These are phyloP conservation scores for Toxostoma redivivum DNA, from an alignment of 2,113 vertebrate genomes.

Conservation along the genomic window DNA sequence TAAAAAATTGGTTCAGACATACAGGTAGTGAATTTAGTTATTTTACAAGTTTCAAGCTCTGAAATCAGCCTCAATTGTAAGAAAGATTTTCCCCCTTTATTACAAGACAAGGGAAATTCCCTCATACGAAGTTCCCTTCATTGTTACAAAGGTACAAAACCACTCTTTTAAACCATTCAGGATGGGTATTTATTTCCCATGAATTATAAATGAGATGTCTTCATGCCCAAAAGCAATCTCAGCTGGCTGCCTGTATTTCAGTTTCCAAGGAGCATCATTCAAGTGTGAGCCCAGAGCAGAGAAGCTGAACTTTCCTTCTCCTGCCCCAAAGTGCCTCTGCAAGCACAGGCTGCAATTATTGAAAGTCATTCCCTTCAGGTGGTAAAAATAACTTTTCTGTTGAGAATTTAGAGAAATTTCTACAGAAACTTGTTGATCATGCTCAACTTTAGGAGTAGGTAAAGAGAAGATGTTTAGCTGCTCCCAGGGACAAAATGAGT, in stretches of 20 bases:
- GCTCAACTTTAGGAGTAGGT: background rate
- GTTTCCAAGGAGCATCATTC: background rate
- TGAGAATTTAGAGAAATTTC: background rate
- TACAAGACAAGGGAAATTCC: background rate
- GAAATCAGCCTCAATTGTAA: background rate
- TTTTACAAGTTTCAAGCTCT: background rate
- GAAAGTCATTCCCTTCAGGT: background rate
- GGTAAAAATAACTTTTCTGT: background rate
- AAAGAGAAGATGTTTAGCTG: background rate
- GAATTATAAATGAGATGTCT: background rate
- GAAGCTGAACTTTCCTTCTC: background rate
- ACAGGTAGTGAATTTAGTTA: background rate
- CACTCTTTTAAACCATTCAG: background rate
- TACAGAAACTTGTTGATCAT: background rate
- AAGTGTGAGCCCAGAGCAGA: background rate
- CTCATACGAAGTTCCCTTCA: background rate
- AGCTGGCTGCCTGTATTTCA: background rate
- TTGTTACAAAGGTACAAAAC: background rate
- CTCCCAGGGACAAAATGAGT: background rate
- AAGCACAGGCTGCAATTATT: background rate
- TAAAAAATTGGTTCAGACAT: background rate
- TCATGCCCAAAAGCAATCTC: background rate
- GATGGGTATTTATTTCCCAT: background rate
- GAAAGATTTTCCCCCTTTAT: background rate
- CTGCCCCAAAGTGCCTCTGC: background rate